Conservation (phyloP, 1,140 invertebrate species). For the Fopius arisanus region DNA sequence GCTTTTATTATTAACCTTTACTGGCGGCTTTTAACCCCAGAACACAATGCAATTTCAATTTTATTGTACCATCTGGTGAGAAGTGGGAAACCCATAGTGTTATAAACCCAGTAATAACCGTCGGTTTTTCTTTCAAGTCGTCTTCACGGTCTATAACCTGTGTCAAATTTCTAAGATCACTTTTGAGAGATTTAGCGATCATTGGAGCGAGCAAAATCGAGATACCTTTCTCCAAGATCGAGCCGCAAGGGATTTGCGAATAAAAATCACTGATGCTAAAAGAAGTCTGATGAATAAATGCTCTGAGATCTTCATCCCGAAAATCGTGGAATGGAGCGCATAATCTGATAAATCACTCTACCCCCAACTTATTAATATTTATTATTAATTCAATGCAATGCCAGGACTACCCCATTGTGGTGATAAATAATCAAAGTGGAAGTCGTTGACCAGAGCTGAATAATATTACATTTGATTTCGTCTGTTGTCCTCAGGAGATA, state of each 20-base stretch:
- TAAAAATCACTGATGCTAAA: neutral
- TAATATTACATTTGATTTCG: slow-evolving; percentile 42
- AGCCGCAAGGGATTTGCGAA: neutral
- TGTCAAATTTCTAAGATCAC: neutral
- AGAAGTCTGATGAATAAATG: too few species aligned
- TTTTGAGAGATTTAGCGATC: neutral
- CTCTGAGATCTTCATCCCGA: too few species aligned
- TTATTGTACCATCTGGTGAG: neutral
- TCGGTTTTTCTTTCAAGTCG: neutral
- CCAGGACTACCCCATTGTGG: neutral
- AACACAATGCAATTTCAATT: neutral
- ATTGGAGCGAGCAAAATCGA: neutral
- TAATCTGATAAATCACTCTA: neutral
- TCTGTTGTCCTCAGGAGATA: slow-evolving; percentile 51
- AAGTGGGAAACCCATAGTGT: neutral
- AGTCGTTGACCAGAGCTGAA: slow-evolving; percentile 24
- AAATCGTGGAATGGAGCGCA: neutral
- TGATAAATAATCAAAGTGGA: slow-evolving; percentile 53
- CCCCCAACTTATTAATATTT: neutral
- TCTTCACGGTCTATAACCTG: neutral
- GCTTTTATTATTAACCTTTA: neutral
- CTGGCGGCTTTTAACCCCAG: neutral
- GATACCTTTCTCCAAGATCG: neutral
- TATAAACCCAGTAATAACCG: neutral
- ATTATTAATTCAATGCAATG: slow-evolving; percentile 27